Conservation (phyloP, 2,113 vertebrate species). For the Leptocoma aspasia region DNA sequence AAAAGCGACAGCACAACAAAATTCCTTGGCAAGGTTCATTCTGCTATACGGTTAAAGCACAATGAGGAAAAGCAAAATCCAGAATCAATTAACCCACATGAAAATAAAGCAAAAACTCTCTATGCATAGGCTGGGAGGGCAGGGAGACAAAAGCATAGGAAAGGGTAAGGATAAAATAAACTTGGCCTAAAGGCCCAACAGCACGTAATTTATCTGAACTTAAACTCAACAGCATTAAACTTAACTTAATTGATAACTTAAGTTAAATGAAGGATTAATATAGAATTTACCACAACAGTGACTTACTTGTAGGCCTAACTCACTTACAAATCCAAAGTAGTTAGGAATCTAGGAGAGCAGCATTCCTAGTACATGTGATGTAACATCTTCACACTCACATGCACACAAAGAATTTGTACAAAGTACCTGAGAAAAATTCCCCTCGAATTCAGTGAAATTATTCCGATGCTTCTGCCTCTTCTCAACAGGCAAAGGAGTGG, state of each 20-base stretch:
- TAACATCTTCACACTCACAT: background rate
- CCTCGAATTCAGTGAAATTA: background rate
- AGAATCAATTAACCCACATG: background rate
- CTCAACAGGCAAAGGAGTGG: background rate
- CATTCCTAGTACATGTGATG: too few species aligned
- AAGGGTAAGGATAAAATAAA: background rate
- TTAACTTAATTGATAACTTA: accelerated
- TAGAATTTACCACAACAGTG: background rate
- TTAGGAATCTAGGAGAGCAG: background rate
- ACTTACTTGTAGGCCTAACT: background rate
- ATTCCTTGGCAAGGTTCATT: background rate
- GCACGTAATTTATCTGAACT: background rate
- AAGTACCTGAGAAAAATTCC: background rate
- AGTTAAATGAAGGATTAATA: background rate
- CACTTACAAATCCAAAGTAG: background rate
- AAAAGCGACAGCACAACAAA: accelerated
- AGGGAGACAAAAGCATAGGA: background rate
- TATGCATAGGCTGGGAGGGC: background rate
- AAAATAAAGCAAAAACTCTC: background rate
- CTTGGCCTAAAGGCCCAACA: background rate
- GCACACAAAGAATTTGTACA: too few species aligned
- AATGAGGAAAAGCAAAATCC: background rate
- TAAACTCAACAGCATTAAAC: background rate
- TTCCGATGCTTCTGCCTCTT: background rate
- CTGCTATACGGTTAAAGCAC: background rate